phyloP scores from a whole-genome alignment of 2,888 invertebrate genomes.

The Ectropis crepuscularia region DNA sequence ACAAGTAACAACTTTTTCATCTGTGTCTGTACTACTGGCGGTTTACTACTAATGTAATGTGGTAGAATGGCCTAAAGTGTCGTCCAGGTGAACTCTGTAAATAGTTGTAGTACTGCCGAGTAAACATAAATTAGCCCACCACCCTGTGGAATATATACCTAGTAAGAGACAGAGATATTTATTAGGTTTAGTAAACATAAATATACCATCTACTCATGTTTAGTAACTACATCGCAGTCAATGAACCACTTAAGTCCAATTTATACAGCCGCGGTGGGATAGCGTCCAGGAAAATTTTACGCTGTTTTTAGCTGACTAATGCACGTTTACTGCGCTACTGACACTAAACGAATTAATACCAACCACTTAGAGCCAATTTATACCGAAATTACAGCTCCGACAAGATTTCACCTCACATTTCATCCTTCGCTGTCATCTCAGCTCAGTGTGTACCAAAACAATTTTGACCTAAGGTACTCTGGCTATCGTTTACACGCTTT shows the following conservation, averaged over 20 bases:
- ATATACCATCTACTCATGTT: background rate
- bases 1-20: no score
- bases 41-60: no score
- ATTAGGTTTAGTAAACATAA: background rate
- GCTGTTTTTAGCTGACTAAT: background rate
- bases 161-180: background rate
- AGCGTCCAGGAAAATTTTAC: background rate
- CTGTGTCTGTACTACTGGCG: no score
- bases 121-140: no score
- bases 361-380: constrained; percentile 1
- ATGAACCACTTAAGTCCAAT: constrained; percentile 4
- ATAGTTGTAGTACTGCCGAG: no score
- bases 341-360: background rate
- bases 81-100: no score
- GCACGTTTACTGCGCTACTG: background rate
- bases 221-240: background rate
- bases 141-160: no score
- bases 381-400: background rate
- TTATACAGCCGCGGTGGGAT: background rate
- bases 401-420: background rate
- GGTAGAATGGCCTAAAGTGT: no score
- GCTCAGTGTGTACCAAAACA: background rate
- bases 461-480: background rate
- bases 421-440: background rate
- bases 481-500: no score